Base-by-base conservation (phyloP, 2,797 vertebrate species). In the Megalops cyprinoides region DNA sequence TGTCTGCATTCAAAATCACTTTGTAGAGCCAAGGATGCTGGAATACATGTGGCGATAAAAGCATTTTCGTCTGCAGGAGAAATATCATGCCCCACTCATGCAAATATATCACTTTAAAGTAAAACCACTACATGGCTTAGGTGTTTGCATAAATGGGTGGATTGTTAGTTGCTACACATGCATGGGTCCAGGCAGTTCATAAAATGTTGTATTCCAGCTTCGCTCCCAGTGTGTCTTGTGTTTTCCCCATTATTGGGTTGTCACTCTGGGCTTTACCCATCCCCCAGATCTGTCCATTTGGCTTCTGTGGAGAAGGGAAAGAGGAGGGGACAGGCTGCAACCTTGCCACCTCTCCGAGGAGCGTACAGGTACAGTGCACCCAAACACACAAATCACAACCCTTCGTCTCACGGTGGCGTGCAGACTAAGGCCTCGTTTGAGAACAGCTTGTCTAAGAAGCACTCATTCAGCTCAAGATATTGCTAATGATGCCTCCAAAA, bases 261-360 rank as follows among this genome's bases (percentile, higher is more conserved):
- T 69, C 44, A 31, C n/a, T n/a, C n/a, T n/a, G n/a, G n/a, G n/a
- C n/a, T n/a, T n/a, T n/a, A n/a, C n/a, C n/a, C n/a, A n/a, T n/a
- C n/a, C n/a, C n/a, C 75, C 3, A 94, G 94, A 75, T 92, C 91
- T 3, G 74, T 84, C 34, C 85, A 82, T 74, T 78, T 48, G 76
- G 76, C 83, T 23, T 83, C 87, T 84, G 80, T 79, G 0, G 81
- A 42, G 28, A 88, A 85, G 75, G 88, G 89, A 78, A 93, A 88
- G 89, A 92, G 88, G 85, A 87, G 89, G 87, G 85, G 86, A 80
- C 91, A 91, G 8, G 82, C 85, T 12, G 84, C 83, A 77, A 65
- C 83, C 4, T 82, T 78, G 82, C 80, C 81, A 8, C 82, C 84
- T 80, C 78, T 82, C 76, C 86, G 91, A 87, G 88, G 87, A 80